Evolutionary conservation across 1,140 invertebrate genomes (phyloP), one percentile per base, ranked within the genome.

Genomic region (Drosophila simulans): DNA sequence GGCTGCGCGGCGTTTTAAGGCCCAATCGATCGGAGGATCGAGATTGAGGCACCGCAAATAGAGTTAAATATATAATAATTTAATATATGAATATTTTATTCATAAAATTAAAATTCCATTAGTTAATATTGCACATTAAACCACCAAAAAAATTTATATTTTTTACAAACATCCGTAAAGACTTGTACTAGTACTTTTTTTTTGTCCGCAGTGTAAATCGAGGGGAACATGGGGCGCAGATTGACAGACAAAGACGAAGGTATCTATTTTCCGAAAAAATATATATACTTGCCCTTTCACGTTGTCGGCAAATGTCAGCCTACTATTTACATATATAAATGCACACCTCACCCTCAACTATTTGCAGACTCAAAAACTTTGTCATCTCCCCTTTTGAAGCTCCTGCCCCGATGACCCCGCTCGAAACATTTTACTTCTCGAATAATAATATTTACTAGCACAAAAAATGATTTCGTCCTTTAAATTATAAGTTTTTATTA

Each of bases 371-470:
- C 57, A 42, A 35, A 31, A 27, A 35, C 35, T 37, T 13, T 22
- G 43, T 15, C 37, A 34, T 25, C 17, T 27, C 48, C 65, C 20
- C 22, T 27, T 15, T 27, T 54, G 25, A 1, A 31, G 2, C 48
- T 10, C 3, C 22, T 35, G 37, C 27, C 25, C 11, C 11, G 37
- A 13, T 75, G 80, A 79, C 80, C 80, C 80, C 70, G 63, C 49
- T 64, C 37, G 37, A 83, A 83, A 80, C 80, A 79, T 65, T 83
- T 83, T 80, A 83, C 80, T 83, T 83, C 83, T 83, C 51, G 58
- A 53, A 73, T 22, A 22, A 20, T 20, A 20, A 20, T 20, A 20
- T 20, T 20, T 20, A 20, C 20, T 20, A 20, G 2, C 20, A 20
- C 20, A 20, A 20, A 22, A 22, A 22, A 22, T 22, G 20, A 3